Conservation (phyloP, 2,888 invertebrate genomes). For the Aelia acuminata region DNA sequence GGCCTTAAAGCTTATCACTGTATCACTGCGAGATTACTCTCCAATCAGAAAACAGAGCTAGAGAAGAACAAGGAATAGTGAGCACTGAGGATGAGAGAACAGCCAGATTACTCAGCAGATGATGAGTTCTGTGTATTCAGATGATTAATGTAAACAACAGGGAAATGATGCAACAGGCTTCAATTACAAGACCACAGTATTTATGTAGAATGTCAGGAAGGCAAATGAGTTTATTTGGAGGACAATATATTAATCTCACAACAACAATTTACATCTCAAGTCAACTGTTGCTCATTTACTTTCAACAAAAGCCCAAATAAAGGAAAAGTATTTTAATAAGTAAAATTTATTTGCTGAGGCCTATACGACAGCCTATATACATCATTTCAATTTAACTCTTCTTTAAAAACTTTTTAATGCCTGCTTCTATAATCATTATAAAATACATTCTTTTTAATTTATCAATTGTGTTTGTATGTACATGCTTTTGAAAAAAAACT, state of each 20-base stretch:
- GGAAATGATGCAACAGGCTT: slow-evolving; percentile 9
- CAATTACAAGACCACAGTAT: background rate
- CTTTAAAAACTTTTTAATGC: no score
- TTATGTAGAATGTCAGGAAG: background rate
- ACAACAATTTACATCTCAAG: background rate
- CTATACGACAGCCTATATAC: no score
- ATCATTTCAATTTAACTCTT: no score
- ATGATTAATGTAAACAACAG: slow-evolving; percentile 22
- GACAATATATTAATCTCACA: background rate
- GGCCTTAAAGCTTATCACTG: background rate
- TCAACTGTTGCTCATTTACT: background rate
- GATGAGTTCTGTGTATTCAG: slow-evolving; percentile 11
- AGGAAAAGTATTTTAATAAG: no score
- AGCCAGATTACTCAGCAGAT: slow-evolving; percentile 7
- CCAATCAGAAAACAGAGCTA: background rate
- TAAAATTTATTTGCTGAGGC: no score
- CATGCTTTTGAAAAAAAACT: no score
- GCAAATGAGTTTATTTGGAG: background rate
- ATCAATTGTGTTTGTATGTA: no score
- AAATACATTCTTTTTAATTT: no score
- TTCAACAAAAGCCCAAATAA: background rate
- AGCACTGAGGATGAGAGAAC: background rate
- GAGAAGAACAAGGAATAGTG: background rate
- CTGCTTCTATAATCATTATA: no score
- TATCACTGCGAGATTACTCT: background rate